Conservation (phyloP, 2,888 invertebrate species). For the Acronicta aceris region DNA sequence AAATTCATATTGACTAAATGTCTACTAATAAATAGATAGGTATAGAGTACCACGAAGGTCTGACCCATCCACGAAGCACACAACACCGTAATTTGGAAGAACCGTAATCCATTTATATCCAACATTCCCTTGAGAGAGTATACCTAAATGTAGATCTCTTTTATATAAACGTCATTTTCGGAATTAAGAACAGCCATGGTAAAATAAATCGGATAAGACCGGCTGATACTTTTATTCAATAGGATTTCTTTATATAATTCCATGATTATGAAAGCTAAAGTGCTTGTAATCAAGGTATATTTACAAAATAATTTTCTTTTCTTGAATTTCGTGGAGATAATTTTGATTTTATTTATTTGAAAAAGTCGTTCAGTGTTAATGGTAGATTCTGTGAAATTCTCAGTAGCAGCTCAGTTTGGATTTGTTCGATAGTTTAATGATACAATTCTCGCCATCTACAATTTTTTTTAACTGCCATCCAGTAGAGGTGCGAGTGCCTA, state of each 20-base stretch:
- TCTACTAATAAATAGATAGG: constrained; percentile 34
- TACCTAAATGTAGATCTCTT: constrained; percentile 40
- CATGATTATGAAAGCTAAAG: constrained; percentile 7
- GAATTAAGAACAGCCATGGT: constrained; percentile 47
- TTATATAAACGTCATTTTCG: constrained; percentile 52
- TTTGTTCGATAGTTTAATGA: too few species aligned
- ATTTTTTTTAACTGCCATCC: too few species aligned
- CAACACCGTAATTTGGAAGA: constrained; percentile 56
- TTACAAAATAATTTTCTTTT: not conserved
- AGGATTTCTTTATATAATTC: constrained; percentile 26
- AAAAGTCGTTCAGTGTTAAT: too few species aligned
- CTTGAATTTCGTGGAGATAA: too few species aligned
- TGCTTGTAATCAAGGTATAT: constrained; percentile 7
- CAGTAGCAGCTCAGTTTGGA: not conserved
- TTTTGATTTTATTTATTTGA: too few species aligned
- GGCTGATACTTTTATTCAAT: constrained; percentile 41
- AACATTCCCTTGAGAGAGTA: constrained; percentile 43
- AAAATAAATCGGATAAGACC: constrained; percentile 46
- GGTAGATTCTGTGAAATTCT: too few species aligned
- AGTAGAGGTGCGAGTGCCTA: too few species aligned
- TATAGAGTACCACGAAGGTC: constrained; percentile 44
- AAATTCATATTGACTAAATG: too few species aligned
- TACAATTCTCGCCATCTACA: too few species aligned
- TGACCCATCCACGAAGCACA: constrained; percentile 51
- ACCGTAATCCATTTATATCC: constrained; percentile 60